Base-by-base conservation (phyloP, 30 jellyfish, hydroid and myxozoan species). In the Haliclystus octoradiatus region DNA sequence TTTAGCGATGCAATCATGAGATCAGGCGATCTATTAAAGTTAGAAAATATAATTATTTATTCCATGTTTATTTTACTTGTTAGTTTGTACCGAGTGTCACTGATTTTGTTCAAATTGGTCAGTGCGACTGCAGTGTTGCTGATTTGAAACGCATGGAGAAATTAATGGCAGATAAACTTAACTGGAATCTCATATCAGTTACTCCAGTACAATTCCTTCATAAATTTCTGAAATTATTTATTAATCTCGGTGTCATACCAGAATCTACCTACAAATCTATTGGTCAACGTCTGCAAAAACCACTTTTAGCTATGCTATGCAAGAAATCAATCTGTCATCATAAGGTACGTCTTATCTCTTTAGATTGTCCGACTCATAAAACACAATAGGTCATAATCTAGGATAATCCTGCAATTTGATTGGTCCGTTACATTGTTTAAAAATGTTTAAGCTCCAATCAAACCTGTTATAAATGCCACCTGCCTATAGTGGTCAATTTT, bases 61-160 rank as follows among this genome's bases (percentile, higher is more conserved):
- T n/a, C n/a, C n/a, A n/a, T n/a, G n/a, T n/a, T n/a, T n/a, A n/a
- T n/a, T n/a, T n/a, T n/a, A n/a, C n/a, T n/a, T 79, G 70, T 25
- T 52, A 80, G 93, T 80, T 80, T 80, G 85, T 80, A 46, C 93
- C 93, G 70, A 71, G 62, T 73, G 93, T 81, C 19, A 22, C 84
- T 52, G 93, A 80, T 69, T 71, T 80, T 61, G 81, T 80, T 53
- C 66, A 63, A 33, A 83, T 80, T n/a, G 71, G 93, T 68, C 65
- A 83, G 68, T 72, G 84, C 24, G 73, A 62, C 50, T 68, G 78
- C 32, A 80, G 78, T 47, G 85, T 81, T 28, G 53, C 81, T 0
- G 93, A 80, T 50, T 23, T 80, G 60, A 52, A 63, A 49, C 49
- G 93, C 40, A 80, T 80, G 93, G 93, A 80, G 49, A 29, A 74